Conservation (phyloP, 1,140 invertebrate genomes). For the Sipha flava region DNA sequence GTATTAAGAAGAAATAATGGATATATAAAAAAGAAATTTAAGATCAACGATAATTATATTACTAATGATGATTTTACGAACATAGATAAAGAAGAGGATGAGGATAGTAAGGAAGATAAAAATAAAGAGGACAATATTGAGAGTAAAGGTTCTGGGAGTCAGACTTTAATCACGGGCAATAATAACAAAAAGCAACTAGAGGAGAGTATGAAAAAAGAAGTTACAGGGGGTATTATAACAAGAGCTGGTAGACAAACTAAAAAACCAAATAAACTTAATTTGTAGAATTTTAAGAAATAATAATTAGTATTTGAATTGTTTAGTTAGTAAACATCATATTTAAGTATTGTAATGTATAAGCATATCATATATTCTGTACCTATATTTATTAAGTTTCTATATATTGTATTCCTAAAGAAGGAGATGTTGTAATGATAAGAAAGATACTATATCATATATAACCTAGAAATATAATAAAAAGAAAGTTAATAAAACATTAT, state of each 20-base stretch:
- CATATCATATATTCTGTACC: not conserved
- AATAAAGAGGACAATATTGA: too few species aligned
- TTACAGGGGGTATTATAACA: not conserved
- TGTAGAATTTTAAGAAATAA: not conserved
- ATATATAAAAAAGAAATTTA: too few species aligned
- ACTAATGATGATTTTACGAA: too few species aligned
- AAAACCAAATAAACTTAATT: not conserved
- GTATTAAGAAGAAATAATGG: not conserved
- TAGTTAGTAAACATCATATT: not conserved
- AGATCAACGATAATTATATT: too few species aligned
- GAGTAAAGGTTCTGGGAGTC: too few species aligned
- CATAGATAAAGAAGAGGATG: too few species aligned
- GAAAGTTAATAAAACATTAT: too few species aligned
- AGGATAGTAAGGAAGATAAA: too few species aligned
- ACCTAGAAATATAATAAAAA: too few species aligned
- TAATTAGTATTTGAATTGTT: not conserved
- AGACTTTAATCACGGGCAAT: too few species aligned
- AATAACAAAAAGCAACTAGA: too few species aligned
- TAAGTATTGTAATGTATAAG: not conserved
- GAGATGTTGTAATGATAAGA: not conserved
- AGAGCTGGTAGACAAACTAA: not conserved
- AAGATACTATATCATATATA: too few species aligned
- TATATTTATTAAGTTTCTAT: not conserved
- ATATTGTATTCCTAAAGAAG: not conserved
- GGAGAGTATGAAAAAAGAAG: not conserved